phyloP scores from a whole-genome alignment of 2,888 invertebrate species.

The Orthosia gothica region DNA sequence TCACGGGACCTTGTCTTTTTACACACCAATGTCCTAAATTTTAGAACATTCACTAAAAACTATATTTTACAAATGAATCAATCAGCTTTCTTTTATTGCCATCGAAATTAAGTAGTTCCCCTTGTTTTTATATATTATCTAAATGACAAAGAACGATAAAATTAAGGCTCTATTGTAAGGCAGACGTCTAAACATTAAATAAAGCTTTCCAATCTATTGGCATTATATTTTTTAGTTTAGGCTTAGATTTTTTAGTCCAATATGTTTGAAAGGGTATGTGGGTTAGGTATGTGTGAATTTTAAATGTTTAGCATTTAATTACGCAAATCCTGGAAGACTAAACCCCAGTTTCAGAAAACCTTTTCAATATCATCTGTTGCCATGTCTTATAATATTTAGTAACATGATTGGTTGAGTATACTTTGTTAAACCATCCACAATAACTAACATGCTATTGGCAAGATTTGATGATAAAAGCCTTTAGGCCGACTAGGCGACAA shows the following conservation, averaged over 20 bases:
- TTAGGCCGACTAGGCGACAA: background rate
- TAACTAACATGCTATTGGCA: background rate
- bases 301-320: background rate
- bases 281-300: conserved; percentile 46
- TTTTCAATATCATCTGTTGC: background rate
- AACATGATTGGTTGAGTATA: background rate
- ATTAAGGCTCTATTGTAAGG: conserved; percentile 76
- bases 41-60: conserved; percentile 80
- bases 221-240: conserved; percentile 71
- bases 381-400: background rate
- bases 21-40: conserved; percentile 84
- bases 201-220: conserved; percentile 80
- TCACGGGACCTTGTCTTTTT: conserved; percentile 71
- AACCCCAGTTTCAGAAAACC: background rate
- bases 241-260: conserved; percentile 62
- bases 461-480: background rate
- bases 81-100: conserved; percentile 75
- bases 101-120: conserved; percentile 77
- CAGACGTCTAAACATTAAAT: conserved; percentile 74
- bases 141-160: conserved; percentile 65
- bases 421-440: background rate
- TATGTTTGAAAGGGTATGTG: conserved; percentile 38
- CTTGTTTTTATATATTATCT: conserved; percentile 50
- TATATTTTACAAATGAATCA: conserved; percentile 60
- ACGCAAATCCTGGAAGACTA: background rate